Percentiles rank a stretch among this genome's conserved stretches.
These are phyloP conservation scores for Nyctalus aviator DNA, from an alignment of 2,797 vertebrate species.

Conservation along the genomic window DNA sequence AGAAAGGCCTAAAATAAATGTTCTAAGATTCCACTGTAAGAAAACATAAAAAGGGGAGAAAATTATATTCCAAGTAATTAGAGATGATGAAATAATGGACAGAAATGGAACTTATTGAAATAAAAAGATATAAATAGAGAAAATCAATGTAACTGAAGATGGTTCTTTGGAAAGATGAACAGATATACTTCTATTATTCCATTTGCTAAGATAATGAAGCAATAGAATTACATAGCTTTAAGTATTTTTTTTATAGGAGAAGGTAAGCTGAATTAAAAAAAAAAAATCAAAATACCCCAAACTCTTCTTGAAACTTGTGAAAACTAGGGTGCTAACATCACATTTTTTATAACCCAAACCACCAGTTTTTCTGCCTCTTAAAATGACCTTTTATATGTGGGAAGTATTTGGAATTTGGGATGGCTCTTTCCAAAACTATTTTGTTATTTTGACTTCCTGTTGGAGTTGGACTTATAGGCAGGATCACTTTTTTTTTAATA, in stretches of 20 bases:
- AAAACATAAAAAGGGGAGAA: background rate
- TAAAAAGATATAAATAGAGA: background rate
- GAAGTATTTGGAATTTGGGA: background rate
- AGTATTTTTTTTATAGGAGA: background rate
- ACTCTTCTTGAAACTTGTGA: background rate
- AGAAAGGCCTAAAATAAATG: background rate
- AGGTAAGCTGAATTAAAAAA: background rate
- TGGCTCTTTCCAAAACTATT: background rate
- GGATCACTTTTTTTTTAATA: background rate
- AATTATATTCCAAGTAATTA: background rate
- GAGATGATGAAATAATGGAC: background rate
- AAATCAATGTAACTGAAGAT: background rate
- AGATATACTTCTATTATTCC: background rate
- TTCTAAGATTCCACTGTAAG: background rate
- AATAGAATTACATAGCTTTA: background rate
- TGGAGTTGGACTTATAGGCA: background rate
- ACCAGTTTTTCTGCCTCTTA: background rate
- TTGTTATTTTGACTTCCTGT: background rate
- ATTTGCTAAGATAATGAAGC: background rate
- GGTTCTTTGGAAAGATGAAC: background rate
- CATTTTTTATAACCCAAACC: background rate
- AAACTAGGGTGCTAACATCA: background rate
- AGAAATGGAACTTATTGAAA: background rate
- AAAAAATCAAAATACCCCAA: background rate
- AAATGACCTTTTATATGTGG: background rate